phyloP scores from a whole-genome alignment of 2,888 invertebrate genomes.

The Xanthorhoe designata region DNA sequence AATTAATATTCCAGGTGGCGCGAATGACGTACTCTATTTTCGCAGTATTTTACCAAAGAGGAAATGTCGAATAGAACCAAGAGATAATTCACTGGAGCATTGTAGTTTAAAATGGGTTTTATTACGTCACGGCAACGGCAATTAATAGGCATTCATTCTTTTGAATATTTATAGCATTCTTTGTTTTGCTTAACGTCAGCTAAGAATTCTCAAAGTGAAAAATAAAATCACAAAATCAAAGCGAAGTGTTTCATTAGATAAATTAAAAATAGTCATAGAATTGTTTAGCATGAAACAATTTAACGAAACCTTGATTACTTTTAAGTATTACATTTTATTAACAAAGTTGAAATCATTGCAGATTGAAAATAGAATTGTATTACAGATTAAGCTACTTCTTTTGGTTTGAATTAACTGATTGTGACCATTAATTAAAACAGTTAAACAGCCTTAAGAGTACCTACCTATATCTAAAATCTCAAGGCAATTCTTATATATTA shows the following conservation, averaged over 20 bases:
- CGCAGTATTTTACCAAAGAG: conserved; percentile 76
- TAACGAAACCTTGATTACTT: background rate
- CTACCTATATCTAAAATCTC: background rate
- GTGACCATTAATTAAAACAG: too few relatives aligned
- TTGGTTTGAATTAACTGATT: too few relatives aligned
- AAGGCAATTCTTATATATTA: background rate
- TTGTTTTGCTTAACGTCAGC: background rate
- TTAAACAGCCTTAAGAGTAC: background rate
- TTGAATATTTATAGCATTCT: background rate
- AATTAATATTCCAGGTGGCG: conserved; percentile 63
- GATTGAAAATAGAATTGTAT: background rate
- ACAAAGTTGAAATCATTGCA: conserved; percentile 25
- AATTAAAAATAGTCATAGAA: background rate
- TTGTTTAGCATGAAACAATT: background rate
- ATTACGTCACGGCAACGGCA: background rate
- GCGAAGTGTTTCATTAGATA: background rate
- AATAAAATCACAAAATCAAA: background rate
- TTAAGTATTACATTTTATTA: conserved; percentile 9
- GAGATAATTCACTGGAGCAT: background rate
- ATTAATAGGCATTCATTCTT: background rate
- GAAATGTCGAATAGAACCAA: conserved; percentile 46
- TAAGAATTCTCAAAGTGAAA: background rate
- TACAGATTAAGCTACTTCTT: too few relatives aligned
- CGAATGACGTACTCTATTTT: conserved; percentile 77
- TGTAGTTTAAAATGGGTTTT: conserved; percentile 2